Conservation (phyloP, 1,140 invertebrate species). For the Xylocopa sonorina region DNA sequence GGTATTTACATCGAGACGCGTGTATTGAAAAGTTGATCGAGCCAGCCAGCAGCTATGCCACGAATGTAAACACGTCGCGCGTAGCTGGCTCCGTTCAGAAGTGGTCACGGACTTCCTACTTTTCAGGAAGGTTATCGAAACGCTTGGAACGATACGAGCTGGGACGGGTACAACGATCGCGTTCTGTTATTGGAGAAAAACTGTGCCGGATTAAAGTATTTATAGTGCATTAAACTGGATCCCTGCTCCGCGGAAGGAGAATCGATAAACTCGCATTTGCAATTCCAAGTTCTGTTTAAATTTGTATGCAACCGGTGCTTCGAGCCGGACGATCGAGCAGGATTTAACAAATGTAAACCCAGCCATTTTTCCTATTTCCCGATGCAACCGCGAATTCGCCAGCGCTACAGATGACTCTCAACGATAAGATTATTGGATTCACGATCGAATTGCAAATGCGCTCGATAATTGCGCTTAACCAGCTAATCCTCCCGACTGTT, state of each 20-base stretch:
- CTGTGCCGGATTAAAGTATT: no score
- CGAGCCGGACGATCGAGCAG: not conserved
- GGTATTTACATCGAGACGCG: not conserved
- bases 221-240: not conserved
- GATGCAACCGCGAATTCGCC: not conserved
- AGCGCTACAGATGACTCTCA: no score
- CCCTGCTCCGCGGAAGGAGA: not conserved
- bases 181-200: no score
- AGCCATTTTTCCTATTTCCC: not conserved
- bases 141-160: no score
- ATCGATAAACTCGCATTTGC: not conserved
- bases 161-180: no score
- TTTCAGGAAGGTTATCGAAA: not conserved
- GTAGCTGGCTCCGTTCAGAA: conserved; percentile 4
- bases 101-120: not conserved
- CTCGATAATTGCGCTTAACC: not conserved
- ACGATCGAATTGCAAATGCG: conserved; percentile 30
- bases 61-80: conserved; percentile 21
- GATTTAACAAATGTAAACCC: not conserved
- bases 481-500: no score
- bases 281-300: not conserved
- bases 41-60: not conserved
- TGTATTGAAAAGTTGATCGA: conserved; percentile 3
- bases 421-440: no score
- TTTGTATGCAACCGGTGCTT: not conserved